Evolutionary conservation across 2,113 vertebrate species (phyloP), one percentile per base, ranked within the genome.

Genomic region (Helogale parvula): DNA sequence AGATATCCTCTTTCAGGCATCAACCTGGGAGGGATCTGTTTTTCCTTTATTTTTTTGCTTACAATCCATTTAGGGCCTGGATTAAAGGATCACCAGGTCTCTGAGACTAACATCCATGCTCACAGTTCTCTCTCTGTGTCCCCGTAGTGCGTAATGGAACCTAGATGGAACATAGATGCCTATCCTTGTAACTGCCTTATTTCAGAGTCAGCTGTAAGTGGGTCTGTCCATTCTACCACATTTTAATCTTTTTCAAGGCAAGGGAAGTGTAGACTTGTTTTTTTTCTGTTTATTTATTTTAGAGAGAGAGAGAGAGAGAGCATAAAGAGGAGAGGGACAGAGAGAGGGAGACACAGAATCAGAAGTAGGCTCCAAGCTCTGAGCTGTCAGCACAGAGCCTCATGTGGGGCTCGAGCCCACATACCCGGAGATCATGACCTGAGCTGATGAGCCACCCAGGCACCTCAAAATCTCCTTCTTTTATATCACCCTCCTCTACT

Each of bases 141-240:
- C 12, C 19, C 1, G 0, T 1, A 15, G 6, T 33, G 19, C 50
- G 29, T 47, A 11, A 14, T 1, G 16, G 45, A 27, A 31, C 1
- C 0, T 12, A 31, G 6, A 8, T 23, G 4, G 50, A 27, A n/a
- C 2, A 0, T 12, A 35, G 11, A 11, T 23, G 4, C 1, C n/a
- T 27, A 0, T 3, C 13, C 14, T 35, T 66, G 1, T 2, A 5
- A n/a, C 60, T 41, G 17, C 31, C 25, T 83, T 12, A 4, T 11
- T 27, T 69, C 45, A 12, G 31, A 41, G 35, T 16, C 45, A 65
- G 13, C 27, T 63, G 5, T 31, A 7, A 77, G 4, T 52, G 7
- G 0, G 7, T 84, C 71, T 82, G 1, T 41, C 31, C 5, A 10
- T 57, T 38, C 4, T 13, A 25, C 7, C 6, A 47, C 69, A 72